These are phyloP conservation scores for Mesembrinibis cayennensis DNA, from an alignment of 2,113 vertebrate genomes.

Conservation along the genomic window DNA sequence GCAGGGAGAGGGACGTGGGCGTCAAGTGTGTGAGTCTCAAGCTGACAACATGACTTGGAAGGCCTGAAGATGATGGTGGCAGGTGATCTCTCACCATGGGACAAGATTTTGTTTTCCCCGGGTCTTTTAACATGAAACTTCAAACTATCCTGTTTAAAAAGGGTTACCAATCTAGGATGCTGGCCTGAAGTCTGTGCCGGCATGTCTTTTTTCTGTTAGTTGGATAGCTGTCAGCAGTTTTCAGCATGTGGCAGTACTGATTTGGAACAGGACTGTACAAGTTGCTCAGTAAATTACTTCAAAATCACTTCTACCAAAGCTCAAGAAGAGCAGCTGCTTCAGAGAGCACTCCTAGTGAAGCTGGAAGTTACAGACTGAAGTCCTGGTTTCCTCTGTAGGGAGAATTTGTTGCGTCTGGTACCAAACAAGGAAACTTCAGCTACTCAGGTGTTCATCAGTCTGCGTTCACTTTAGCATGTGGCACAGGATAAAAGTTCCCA, in stretches of 20 bases:
- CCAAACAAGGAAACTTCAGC: neutral
- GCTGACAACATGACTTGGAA: neutral
- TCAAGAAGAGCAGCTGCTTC: neutral
- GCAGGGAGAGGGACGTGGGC: neutral
- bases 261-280: neutral
- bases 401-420: neutral
- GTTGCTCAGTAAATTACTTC: neutral
- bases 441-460: neutral
- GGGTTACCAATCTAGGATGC: neutral
- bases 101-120: neutral
- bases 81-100: neutral
- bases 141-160: neutral
- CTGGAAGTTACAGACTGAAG: neutral
- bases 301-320: neutral
- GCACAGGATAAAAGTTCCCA: neutral
- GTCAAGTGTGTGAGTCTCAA: neutral
- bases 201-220: neutral
- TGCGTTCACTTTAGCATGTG: rapidly evolving
- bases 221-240: neutral
- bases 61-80: neutral
- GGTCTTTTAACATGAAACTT: neutral
- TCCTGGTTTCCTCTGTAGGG: neutral
- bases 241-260: neutral
- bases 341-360: neutral
- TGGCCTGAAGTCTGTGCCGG: neutral